Evolutionary conservation across 2,888 invertebrate species (phyloP), one percentile per base, ranked within the genome.

Genomic region (Antheraea assamensis): DNA sequence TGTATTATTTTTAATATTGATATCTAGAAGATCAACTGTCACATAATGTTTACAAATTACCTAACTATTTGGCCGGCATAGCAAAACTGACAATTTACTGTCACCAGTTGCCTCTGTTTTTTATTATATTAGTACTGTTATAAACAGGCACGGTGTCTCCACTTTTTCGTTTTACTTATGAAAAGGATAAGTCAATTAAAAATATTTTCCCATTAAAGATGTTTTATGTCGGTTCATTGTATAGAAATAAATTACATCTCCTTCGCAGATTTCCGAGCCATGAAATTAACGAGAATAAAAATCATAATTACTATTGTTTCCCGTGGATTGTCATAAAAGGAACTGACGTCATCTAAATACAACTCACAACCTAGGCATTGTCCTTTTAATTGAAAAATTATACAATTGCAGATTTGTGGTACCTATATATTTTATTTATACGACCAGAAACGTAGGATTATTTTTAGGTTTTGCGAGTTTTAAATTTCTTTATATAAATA

Each of bases 231-330:
- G 58, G 10, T 24, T 58, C 24, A 58, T 58, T 58, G 24, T 21
- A 7, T 58, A 42, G 13, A 24, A 58, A 58, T 58, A 58, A 58
- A 58, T 58, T 58, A 58, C 15, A 19, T 30, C 61, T 58, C 24
- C n/a, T 61, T 27, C 4, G 30, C 30, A 17, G 30, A 64, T n/a
- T 8, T 35, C 21, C 35, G n/a, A 68, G 68, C 35, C 35, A 68
- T 19, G 10, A 21, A 19, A 21, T 8, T 68, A 68, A 68, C 35
- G 35, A 13, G 68, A 35, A 68, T 35, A 68, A n/a, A 68, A 35
- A 35, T 10, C 35, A n/a, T 35, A 68, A 35, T 68, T 68, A 35
- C 68, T 68, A 68, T 35, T 68, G 68, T 68, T 7, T 68, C n/a
- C n/a, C 35, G 35, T 35, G 35, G 35, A 35, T 15, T 35, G 13